Evolutionary conservation across 2,113 vertebrate species (phyloP).

Genomic region (Burhinus oedicnemus): DNA sequence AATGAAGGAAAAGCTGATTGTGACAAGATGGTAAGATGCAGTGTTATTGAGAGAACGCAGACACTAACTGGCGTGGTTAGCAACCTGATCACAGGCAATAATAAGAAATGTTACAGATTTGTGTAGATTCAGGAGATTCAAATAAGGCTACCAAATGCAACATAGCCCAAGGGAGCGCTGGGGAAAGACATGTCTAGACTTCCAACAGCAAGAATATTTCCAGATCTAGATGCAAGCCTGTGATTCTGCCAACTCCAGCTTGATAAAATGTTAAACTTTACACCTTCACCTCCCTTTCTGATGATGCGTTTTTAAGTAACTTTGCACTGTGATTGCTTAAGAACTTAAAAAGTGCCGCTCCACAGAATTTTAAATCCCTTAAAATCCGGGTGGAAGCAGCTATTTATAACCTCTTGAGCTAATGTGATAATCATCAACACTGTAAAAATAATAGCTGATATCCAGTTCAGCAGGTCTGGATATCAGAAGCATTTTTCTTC

Average conservation of each 20-base stretch:
- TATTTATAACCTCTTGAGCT: not conserved
- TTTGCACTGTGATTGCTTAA: not conserved
- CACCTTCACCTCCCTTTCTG: not conserved
- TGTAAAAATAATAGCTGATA: not conserved
- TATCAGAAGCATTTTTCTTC: not conserved
- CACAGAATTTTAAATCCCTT: not conserved
- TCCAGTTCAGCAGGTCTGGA: not conserved
- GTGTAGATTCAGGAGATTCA: conserved; percentile 7
- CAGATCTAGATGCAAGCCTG: not conserved
- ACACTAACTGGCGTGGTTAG: conserved; percentile 1
- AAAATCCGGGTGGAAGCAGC: not conserved
- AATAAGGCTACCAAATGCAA: conserved; percentile 43
- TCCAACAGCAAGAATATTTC: conserved; percentile 31
- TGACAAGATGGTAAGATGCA: conserved; percentile 38
- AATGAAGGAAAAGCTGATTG: conserved; percentile 40
- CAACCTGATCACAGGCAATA: not conserved
- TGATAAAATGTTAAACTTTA: not conserved
- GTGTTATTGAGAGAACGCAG: not conserved
- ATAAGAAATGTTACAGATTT: not conserved
- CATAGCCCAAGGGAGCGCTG: not conserved
- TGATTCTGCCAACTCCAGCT: not conserved
- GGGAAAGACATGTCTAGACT: conserved; percentile 27
- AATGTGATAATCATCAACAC: conserved; percentile 3
- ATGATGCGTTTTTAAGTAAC: not conserved
- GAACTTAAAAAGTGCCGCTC: not conserved